Evolutionary conservation across 2,797 vertebrate species (phyloP).

Genomic region (Gobionotothen gibberifrons): DNA sequence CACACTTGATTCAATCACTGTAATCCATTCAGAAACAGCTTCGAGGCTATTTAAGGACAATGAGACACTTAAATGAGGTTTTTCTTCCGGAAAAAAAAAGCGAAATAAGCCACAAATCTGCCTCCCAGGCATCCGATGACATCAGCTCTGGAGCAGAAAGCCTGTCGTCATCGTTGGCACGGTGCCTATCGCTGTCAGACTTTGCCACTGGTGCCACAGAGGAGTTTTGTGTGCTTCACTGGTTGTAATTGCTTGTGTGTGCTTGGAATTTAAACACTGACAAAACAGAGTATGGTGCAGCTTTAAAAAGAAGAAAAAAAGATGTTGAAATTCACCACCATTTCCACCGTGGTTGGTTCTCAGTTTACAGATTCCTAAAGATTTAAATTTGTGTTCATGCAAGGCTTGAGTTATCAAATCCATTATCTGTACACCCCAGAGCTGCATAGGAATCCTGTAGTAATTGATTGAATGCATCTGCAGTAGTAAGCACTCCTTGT

Average conservation of each 20-base stretch:
- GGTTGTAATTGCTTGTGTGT: constrained; percentile 60
- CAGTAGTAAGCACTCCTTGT: constrained; percentile 11
- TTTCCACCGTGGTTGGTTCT: constrained; percentile 7
- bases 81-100: constrained; percentile 9
- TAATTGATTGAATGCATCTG: constrained; percentile 19
- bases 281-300: constrained; percentile 21
- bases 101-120: constrained; percentile 31
- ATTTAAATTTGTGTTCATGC: constrained; percentile 2
- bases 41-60: constrained; percentile 35
- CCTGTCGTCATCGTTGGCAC: constrained; percentile 76
- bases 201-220: constrained; percentile 70
- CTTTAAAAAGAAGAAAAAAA: constrained; percentile 14
- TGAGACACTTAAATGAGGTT: not conserved
- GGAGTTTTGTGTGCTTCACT: constrained; percentile 56
- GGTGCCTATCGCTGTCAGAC: constrained; percentile 79
- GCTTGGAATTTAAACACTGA: constrained; percentile 49
- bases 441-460: constrained; percentile 11
- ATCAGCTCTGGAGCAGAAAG: constrained; percentile 54
- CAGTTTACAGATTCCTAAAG: constrained; percentile 9
- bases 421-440: constrained; percentile 5
- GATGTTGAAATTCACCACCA: constrained; percentile 24
- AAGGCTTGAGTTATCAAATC: constrained; percentile 3
- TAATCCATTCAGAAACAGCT: constrained; percentile 15
- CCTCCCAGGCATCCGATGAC: constrained; percentile 53
- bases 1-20: constrained; percentile 59